A percentile compares a stretch with the other conserved stretches of the same genome.
Conservation (phyloP, 2,113 vertebrate species). For the Megaceryle maxima region DNA sequence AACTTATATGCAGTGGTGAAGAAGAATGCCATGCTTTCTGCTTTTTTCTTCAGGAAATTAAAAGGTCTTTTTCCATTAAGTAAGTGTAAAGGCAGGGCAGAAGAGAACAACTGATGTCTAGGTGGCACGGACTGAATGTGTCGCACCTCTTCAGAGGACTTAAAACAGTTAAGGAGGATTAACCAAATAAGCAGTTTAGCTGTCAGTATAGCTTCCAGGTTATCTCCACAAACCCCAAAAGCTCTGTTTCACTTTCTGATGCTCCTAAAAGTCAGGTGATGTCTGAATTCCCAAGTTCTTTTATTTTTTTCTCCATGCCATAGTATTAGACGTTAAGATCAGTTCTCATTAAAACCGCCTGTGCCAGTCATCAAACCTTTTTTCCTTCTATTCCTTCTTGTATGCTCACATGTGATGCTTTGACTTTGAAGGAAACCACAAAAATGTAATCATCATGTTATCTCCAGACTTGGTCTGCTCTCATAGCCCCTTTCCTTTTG, state of each 20-base stretch:
- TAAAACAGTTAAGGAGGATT: conserved; percentile 18
- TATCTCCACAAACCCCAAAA: not conserved
- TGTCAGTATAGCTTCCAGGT: conserved; percentile 6
- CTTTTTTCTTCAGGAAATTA: not conserved
- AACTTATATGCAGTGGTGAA: not conserved
- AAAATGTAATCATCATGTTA: conserved; percentile 82
- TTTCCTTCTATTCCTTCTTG: conserved; percentile 40
- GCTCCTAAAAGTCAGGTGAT: not conserved
- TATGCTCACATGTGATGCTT: conserved; percentile 64
- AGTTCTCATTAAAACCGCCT: conserved; percentile 43
- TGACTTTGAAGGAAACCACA: conserved; percentile 85
- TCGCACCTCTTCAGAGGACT: not conserved
- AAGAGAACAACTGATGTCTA: not conserved
- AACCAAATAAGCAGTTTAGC: conserved; percentile 25
- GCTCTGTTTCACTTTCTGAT: conserved; percentile 17
- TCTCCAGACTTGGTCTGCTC: conserved; percentile 77
- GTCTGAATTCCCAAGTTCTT: not conserved
- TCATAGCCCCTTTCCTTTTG: not conserved
- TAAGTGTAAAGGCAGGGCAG: not conserved
- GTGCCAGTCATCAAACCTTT: conserved; percentile 40
- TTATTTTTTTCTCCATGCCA: not conserved
- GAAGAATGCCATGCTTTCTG: not conserved
- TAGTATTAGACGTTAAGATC: conserved; percentile 3
- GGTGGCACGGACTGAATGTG: not conserved
- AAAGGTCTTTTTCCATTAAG: not conserved